These are phyloP conservation scores for Desmodus rotundus DNA, from an alignment of 2,113 vertebrate species.

Conservation along the genomic window DNA sequence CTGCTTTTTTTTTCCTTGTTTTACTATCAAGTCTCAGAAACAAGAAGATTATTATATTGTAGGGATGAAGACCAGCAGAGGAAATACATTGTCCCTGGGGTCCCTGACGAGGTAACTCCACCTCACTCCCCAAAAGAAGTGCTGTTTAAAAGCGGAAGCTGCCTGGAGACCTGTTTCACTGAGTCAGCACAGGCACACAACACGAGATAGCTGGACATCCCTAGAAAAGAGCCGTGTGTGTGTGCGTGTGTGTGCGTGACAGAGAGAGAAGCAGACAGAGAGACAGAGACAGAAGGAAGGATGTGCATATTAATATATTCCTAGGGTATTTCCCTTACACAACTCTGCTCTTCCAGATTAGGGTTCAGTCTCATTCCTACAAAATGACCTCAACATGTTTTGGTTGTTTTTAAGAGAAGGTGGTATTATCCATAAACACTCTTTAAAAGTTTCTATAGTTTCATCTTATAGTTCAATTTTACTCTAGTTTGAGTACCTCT, in stretches of 20 bases:
- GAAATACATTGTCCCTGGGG: not conserved
- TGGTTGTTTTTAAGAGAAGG: constrained; percentile 1
- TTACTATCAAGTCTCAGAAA: not conserved
- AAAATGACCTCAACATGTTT: constrained; percentile 22
- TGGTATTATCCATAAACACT: not conserved
- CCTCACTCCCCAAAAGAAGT: not conserved
- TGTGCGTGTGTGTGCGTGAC: not conserved
- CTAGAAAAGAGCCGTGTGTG: not conserved
- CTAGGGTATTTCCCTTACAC: not conserved
- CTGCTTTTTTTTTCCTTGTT: not conserved
- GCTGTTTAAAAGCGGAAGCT: not conserved
- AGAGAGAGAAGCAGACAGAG: not conserved
- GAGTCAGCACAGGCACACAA: not conserved
- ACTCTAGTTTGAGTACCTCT: not conserved
- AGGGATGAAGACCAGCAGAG: not conserved
- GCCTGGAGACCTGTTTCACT: not conserved
- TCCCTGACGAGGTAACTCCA: not conserved
- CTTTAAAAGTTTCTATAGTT: constrained; percentile 45
- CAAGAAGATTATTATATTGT: not conserved
- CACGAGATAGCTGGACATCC: not conserved
- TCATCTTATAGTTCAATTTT: constrained; percentile 60
- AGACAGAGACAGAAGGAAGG: not conserved
- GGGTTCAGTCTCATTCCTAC: not conserved
- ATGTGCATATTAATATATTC: not conserved
- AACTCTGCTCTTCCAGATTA: not conserved